Evolutionary conservation across 2,113 vertebrate species (phyloP), one percentile per base, ranked within the genome.

Genomic region (Lagenorhynchus albirostris): DNA sequence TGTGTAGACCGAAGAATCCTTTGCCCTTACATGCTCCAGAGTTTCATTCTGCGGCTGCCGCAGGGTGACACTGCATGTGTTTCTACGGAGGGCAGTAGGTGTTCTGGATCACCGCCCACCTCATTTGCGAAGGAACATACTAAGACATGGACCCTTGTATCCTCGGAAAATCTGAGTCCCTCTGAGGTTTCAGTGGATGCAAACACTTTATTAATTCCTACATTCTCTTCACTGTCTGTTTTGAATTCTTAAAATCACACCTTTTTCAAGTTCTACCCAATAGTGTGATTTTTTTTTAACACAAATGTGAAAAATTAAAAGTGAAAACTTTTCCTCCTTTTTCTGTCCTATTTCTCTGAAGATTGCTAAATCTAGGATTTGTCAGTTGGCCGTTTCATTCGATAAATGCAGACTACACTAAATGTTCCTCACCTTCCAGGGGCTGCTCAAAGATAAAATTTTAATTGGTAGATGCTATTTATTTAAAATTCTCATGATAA

Each of bases 401-500:
- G 76, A 41, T 50, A 58, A 90, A 68, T 74, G 12, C 25, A 12
- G 41, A 60, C 53, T 36, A n/a, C 29, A 29, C 26, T n/a, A 50
- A 68, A 60, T 81, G 90, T 53, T 58, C 82, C 53, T 84, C 70
- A 5, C 53, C 67, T 77, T 77, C 33, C 31, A 73, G 29, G 17
- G 31, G 9, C 47, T 62, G 38, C 82, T 91, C 60, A 53, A 80
- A 91, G 65, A 60, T 33, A 44, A 81, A 93, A 58, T 70, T 92
- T 83, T 70, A 95, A 44, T 94, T 10, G 63, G 36, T 53, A 3
- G 47, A 14, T 29, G 44, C 70, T 94, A 55, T 67, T 76, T 94
- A 83, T 73, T 96, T 80, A 80, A 83, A 90, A 68, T 84, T 12
- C 33, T 50, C 53, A 36, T 38, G 38, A 38, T 83, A 58, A 89